phyloP scores from a whole-genome alignment of 53 echinoderm and acorn worm species.

The Crossaster papposus region DNA sequence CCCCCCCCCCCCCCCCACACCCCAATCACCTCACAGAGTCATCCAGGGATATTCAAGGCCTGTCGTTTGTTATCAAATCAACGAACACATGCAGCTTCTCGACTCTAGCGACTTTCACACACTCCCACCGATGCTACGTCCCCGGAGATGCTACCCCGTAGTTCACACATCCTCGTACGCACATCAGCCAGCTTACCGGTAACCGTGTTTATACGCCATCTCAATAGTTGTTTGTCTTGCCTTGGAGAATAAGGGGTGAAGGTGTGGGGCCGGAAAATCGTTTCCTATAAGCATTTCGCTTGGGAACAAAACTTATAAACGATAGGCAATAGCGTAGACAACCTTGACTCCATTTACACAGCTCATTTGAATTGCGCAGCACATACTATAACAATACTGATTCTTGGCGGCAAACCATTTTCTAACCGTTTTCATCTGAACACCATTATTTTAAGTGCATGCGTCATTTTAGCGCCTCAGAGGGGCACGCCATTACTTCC shows the following conservation, averaged over 20 bases:
- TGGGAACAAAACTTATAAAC: neutral
- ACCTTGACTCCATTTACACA: neutral
- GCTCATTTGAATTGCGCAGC: neutral
- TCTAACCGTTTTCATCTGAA: neutral
- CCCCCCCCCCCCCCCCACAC: neutral
- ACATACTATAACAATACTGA: too few relatives aligned
- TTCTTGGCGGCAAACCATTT: neutral
- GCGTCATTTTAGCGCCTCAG: too few relatives aligned
- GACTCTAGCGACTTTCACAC: neutral
- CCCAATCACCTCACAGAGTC: neutral
- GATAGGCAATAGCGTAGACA: neutral
- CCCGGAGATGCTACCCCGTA: neutral
- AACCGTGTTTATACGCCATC: neutral
- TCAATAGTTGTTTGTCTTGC: neutral
- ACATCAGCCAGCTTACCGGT: neutral
- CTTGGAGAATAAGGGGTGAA: neutral
- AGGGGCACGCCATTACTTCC: neutral
- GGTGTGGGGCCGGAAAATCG: slow-evolving; percentile 2
- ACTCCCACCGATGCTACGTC: neutral
- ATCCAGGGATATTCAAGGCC: neutral
- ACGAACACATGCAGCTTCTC: neutral
- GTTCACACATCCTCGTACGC: neutral
- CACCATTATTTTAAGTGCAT: neutral
- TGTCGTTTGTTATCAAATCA: slow-evolving; percentile 1
- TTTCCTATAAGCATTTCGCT: neutral